Evolutionary conservation across 1,140 invertebrate genomes (phyloP), one percentile per base, ranked within the genome.

Genomic region (Rhagoletis pomonella): DNA sequence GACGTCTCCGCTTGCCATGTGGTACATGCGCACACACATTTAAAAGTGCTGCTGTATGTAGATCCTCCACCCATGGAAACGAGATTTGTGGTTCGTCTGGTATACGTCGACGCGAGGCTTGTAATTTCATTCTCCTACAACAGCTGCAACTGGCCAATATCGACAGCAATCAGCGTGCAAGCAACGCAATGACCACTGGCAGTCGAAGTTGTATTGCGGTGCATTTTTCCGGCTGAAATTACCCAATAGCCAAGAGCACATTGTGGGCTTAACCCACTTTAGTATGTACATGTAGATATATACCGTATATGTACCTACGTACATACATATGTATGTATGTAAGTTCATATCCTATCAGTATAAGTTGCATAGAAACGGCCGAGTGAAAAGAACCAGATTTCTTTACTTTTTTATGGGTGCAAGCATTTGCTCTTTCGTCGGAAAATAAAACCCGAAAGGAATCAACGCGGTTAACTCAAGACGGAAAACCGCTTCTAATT

Each of bases 381-480:
- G 29, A 29, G 29, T 29, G 29, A 29, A 29, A 29, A 29, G 29
- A 29, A 29, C 1, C 29, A 29, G 29, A 29, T 29, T 29, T 55
- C 10, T 55, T 55, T 2, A 55, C 50, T 10, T 5, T 5, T 10
- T 55, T 55, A 55, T 55, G 50, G 50, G 2, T 55, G 50, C 4
- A 55, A 55, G 4, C 50, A 55, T 55, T 55, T 55, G 50, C 50
- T 55, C 50, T 42, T 47, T 73, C 42, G 67, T 7, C 39, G 44
- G n/a, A 73, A 73, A 67, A 29, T 12, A 19, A 14, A 47, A 42
- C 19, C 19, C 10, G 29, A 73, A 73, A 17, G 67, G 42, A 73
- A 62, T 73, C 42, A 73, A 73, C 44, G 44, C 67, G n/a, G 67
- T 73, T 73, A 73, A 73, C 39, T 73, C 67, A 73, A 73, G 67